Base-by-base conservation (phyloP, 1,140 invertebrate species). In the Drosophila pectinifera region DNA sequence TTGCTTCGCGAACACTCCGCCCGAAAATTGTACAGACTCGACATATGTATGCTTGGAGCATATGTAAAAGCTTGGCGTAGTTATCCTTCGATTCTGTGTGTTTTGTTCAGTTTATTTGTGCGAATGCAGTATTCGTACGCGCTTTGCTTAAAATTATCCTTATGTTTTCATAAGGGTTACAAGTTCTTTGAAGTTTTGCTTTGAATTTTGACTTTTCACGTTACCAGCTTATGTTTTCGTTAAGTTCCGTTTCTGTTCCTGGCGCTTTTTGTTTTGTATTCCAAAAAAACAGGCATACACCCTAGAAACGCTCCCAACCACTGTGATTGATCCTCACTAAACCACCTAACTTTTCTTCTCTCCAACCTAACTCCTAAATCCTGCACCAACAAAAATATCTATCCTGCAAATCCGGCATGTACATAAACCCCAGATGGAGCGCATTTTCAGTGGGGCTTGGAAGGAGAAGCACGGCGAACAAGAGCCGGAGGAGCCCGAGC, bases 371-470 rank as follows among this genome's bases (percentile, higher is more conserved):
- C 79, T 38, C 34, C 10, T 2, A 38, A 22, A 65, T 57, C 55
- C 69, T 55, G 59, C 41, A 31, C 39, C 22, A 51, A 16, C 18
- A 14, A 11, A 34, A 22, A 70, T 51, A 55, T 34, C 38, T 20
- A 26, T 38, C 18, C 53, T 39, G 38, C 14, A 31, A 22, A 31
- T 22, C 43, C 26, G 45, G 45, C 43, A 65, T 86, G 84, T 83
- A 88, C 22, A 83, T 85, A 62, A 61, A 76, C 31, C 73, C 73
- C 91, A 98, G 97, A 96, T 98, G 96, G 97, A 98, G 92, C 97
- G 96, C 91, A 97, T 98, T 89, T 97, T 98, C 91, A 97, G 96
- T 91, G 96, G 96, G 89, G 96, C 96, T 31, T 97, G 96, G 96
- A 95, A 95, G 83, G 96, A 96, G 67, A 96, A 97, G 78, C 94